Percentiles rank a stretch among this genome's conserved stretches.
phyloP scores from a whole-genome alignment of 2,113 vertebrate genomes.

The Xenopus borealis region DNA sequence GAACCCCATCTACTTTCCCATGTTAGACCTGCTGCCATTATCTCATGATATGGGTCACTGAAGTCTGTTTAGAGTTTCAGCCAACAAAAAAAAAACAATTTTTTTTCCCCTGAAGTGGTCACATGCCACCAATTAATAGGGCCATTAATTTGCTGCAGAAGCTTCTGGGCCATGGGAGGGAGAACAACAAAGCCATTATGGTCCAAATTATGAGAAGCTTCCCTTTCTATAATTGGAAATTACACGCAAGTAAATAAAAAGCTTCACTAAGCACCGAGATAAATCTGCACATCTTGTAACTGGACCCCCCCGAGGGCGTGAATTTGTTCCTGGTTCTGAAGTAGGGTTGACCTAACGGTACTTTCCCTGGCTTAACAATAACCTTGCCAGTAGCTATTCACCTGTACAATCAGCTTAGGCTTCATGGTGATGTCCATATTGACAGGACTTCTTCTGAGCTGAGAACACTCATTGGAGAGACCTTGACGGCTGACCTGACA shows the following conservation, averaged over 20 bases:
- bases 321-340: background rate
- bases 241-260: slow-evolving; percentile 34
- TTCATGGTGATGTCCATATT: background rate
- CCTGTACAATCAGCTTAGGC: background rate
- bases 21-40: background rate
- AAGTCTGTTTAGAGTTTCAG: background rate
- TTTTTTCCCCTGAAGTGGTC: slow-evolving; percentile 32
- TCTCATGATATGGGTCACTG: slow-evolving; percentile 29
- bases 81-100: slow-evolving; percentile 9
- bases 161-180: background rate
- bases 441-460: background rate
- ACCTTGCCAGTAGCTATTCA: background rate
- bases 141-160: slow-evolving; percentile 33
- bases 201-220: slow-evolving; percentile 40
- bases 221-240: slow-evolving; percentile 41
- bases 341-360: background rate
- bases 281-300: slow-evolving; percentile 10
- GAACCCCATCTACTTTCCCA: background rate
- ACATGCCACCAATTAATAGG: slow-evolving; percentile 43
- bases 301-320: background rate
- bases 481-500: background rate
- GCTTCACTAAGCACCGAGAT: slow-evolving; percentile 20
- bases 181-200: slow-evolving; percentile 9
- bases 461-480: background rate
- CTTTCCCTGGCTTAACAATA: background rate